Percentiles rank a stretch among this genome's conserved stretches.
These are phyloP conservation scores for Gymnoscopelus braueri DNA, from an alignment of 2,797 vertebrate genomes.

Conservation along the genomic window DNA sequence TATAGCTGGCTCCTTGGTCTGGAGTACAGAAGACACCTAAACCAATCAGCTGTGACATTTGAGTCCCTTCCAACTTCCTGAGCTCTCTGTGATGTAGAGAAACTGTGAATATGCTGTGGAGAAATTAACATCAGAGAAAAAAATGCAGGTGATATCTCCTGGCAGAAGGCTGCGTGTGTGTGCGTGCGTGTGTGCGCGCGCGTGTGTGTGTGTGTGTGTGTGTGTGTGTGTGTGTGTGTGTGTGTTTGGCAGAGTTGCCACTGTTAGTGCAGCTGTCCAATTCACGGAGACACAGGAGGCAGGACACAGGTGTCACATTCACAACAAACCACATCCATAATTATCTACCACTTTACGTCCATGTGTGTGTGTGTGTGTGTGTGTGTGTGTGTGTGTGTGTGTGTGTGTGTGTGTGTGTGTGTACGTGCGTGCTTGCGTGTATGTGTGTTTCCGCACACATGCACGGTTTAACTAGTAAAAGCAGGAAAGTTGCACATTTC, in stretches of 20 bases:
- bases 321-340: slow-evolving; percentile 67
- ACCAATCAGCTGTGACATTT: slow-evolving; percentile 13
- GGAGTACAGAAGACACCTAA: slow-evolving; percentile 10
- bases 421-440: slow-evolving; percentile 15
- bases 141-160: slow-evolving; percentile 17
- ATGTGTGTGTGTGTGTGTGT: slow-evolving; percentile 44
- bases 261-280: slow-evolving; percentile 77
- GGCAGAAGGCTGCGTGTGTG: slow-evolving; percentile 19
- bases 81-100: slow-evolving; percentile 8
- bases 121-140: slow-evolving; percentile 14
- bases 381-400: slow-evolving; percentile 1
- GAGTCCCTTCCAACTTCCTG: slow-evolving; percentile 28
- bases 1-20: slow-evolving; percentile 2
- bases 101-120: slow-evolving; percentile 11
- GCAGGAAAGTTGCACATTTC: slow-evolving; percentile 4
- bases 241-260: slow-evolving; percentile 51
- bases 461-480: slow-evolving; percentile 22
- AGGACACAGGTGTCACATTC: slow-evolving; percentile 73
- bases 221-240: slow-evolving; percentile 9
- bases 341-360: slow-evolving; percentile 64
- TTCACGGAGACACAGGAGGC: slow-evolving; percentile 69
- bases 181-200: slow-evolving; percentile 15
- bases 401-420: slow-evolving; percentile 15
- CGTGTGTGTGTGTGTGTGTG: slow-evolving; percentile 16
- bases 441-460: not conserved